Evolutionary conservation across 2,797 vertebrate genomes (phyloP).

Genomic region (Ceyx erithaca): DNA sequence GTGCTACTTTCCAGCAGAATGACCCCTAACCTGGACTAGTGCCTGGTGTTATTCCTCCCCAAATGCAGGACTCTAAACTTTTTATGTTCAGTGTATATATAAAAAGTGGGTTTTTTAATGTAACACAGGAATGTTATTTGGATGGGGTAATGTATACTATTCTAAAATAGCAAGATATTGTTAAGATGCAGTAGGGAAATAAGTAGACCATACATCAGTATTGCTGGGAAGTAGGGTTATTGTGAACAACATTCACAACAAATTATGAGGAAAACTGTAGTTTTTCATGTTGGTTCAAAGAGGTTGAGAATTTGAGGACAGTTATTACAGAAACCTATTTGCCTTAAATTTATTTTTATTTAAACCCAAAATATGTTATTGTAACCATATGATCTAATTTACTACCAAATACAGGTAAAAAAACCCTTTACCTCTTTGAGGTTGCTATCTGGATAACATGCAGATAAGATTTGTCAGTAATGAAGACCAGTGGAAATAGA

Average conservation of each 20-base stretch:
- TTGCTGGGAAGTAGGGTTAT: neutral
- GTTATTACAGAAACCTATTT: neutral
- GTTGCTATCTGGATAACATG: neutral
- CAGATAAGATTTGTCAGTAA: neutral
- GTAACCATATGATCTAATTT: neutral
- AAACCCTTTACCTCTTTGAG: neutral
- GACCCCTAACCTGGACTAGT: too few relatives aligned
- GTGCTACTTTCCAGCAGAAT: too few relatives aligned
- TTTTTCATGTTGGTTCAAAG: neutral
- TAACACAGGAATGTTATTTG: neutral
- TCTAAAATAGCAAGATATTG: neutral
- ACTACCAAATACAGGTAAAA: neutral
- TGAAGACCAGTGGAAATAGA: neutral
- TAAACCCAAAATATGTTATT: neutral
- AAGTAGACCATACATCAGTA: neutral
- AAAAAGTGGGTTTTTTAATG: neutral
- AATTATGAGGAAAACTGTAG: rapidly evolving
- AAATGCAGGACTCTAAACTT: too few relatives aligned
- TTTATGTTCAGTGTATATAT: neutral
- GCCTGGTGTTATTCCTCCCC: too few relatives aligned
- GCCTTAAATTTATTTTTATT: neutral
- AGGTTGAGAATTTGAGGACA: neutral
- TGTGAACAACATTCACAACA: neutral
- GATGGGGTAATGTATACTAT: neutral
- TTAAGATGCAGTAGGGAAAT: neutral